Base-by-base conservation (phyloP, 2,113 vertebrate genomes). In the Daboia siamensis region DNA sequence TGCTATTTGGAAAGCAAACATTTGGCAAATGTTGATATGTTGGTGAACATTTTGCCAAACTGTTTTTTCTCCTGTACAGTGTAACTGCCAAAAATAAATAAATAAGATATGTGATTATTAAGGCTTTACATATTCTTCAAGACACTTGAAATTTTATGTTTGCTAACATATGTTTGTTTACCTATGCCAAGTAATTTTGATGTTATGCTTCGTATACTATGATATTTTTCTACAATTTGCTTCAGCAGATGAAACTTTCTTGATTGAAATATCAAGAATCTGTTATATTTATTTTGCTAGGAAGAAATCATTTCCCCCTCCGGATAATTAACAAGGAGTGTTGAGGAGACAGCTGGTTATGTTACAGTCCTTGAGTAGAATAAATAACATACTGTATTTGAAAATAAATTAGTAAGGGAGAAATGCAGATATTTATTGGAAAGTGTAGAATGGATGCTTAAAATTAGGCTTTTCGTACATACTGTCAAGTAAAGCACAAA, bases 1-100 rank as follows among this genome's bases (percentile, higher is more conserved):
- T 2, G 52, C 84, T 93, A 59, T 96, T 97, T 96, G 94, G 86
- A 96, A 95, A 96, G 95, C 91, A 97, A 96, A 97, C 93, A 90
- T 92, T 92, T 92, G 80, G 88, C 56, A 90, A 84, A 64, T 64
- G 89, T 96, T 96, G 96, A 93, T 95, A 94, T 0, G 74, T 94
- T 95, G 94, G 95, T 96, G 95, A 96, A 92, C 93, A 93, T 93
- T 95, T 52, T 94, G 93, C 95, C 95, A 90, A 91, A 93, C 88
- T 92, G 93, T 89, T 91, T 90, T 54, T 91, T 91, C 51, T 88
- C 57, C 88, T 64, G 33, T 80, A 44, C 64, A 89, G 8, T 92
- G 39, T 93, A 93, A 93, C 94, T 93, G 90, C 94, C 61, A 86
- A 87, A 94, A 94, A 96, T 92, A 95, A 94, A 96, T 92, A 95